Base-by-base conservation (phyloP, 2,888 invertebrate genomes). In the Callyntrura sp. region DNA sequence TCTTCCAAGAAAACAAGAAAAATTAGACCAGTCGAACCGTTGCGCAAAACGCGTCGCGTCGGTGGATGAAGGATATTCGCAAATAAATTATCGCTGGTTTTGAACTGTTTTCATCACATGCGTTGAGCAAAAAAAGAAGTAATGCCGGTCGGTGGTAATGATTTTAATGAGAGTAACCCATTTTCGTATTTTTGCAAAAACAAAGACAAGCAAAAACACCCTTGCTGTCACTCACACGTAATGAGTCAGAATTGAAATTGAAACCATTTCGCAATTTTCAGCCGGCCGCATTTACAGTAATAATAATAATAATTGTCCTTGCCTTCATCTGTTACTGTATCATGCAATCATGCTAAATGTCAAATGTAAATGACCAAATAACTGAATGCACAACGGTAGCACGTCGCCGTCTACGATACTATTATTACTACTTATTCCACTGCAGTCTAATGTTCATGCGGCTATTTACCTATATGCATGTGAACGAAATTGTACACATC, bases 361-460 rank as follows among this genome's bases (percentile, higher is more conserved):
- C 85, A 85, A 85, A 85, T 85, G 85, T 78, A 85, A 85, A 85
- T 85, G 85, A 85, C 85, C 85, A 85, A 85, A 57, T 55, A 55
- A n/a, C n/a, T 23, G 28, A 28, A 57, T 48, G 48, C 48, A 12
- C 20, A 48, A 60, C 9, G 17, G n/a, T 20, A 55, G 12, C 14
- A n/a, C 60, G 8, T 8, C n/a, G 51, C 51, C 51, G 11, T 6
- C 51, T 14, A 9, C 51, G 3, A 51, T 51, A 51, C 51, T 14
- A 9, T 11, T 51, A 51, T 51, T 51, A 51, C 11, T 51, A 51
- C 55, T 51, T 23, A 4, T 60, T n/a, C 60, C 8, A n/a, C 8
- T 62, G 17, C 23, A 23, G 35, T 11, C 25, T 25, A 62, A 14
- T 12, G 43, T 70, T 43, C 20, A 70, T 70, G 45, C n/a, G 17